Evolutionary conservation across 1,140 invertebrate genomes (phyloP).

Genomic region (Apocrypta bakeri): DNA sequence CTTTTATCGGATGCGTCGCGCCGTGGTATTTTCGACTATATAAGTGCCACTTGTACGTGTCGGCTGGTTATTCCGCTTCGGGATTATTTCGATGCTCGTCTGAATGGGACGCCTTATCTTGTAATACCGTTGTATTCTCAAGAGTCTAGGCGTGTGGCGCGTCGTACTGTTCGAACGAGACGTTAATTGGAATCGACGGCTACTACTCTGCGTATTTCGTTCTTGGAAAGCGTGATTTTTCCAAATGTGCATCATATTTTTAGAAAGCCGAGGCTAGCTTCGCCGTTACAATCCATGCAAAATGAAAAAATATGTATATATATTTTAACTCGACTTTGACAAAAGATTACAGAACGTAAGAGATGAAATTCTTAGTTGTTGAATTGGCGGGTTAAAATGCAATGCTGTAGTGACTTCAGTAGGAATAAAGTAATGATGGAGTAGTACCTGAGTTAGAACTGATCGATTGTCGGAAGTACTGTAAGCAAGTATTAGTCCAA

Average conservation of each 20-base stretch:
- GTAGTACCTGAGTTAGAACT: no score
- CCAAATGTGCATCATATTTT: background rate
- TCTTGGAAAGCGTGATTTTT: background rate
- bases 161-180: background rate
- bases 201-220: background rate
- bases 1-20: conserved; percentile 22
- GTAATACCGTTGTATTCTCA: conserved; percentile 11
- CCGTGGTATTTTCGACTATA: conserved; percentile 17
- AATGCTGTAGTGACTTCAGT: no score
- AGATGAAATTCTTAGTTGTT: no score
- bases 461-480: no score
- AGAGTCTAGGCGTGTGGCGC: background rate
- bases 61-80: background rate
- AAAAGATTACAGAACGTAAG: no score
- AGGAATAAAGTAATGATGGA: no score
- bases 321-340: no score
- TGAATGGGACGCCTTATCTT: conserved; percentile 24
- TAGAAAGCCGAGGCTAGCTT: background rate
- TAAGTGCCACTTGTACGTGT: conserved; percentile 33
- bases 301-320: no score
- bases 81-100: conserved; percentile 16
- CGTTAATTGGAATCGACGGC: background rate
- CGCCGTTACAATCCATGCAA: no score
- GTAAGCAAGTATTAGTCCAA: no score
- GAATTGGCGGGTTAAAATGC: no score